Percentiles rank a stretch among this genome's conserved stretches.
Evolutionary conservation across 2,888 invertebrate genomes (phyloP).

Genomic region (Hydropsyche betteni): DNA sequence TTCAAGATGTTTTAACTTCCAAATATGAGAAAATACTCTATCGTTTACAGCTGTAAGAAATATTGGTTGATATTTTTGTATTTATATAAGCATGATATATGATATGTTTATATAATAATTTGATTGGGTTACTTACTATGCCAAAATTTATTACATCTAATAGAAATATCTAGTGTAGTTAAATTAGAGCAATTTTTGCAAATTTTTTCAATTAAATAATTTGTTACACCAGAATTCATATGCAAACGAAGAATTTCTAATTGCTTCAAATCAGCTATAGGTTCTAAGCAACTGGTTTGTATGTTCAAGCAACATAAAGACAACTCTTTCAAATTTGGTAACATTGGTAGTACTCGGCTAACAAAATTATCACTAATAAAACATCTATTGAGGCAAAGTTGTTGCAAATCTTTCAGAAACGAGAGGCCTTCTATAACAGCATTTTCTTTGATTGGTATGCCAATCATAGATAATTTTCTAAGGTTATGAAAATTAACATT

Average conservation of each 20-base stretch:
- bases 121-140: neutral
- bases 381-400: constrained; percentile 2
- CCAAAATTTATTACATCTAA: neutral
- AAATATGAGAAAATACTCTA: constrained; percentile 10
- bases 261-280: constrained; percentile 60
- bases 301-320: constrained; percentile 60
- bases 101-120: neutral
- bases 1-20: constrained; percentile 27
- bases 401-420: neutral
- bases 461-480: constrained; percentile 5
- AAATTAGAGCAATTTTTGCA: constrained; percentile 62
- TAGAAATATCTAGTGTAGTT: constrained; percentile 61
- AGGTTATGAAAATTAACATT: constrained; percentile 3
- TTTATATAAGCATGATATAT: neutral
- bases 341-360: constrained; percentile 56
- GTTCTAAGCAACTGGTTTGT: constrained; percentile 56
- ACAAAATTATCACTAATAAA: constrained; percentile 43
- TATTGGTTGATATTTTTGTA: neutral
- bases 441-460: neutral
- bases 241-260: constrained; percentile 62
- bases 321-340: constrained; percentile 59
- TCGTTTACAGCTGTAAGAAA: constrained; percentile 15
- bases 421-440: neutral
- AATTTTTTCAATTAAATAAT: constrained; percentile 64
- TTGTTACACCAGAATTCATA: constrained; percentile 63